These are phyloP conservation scores for Macrocentrus cingulum DNA, from an alignment of 1,140 invertebrate species.

Conservation along the genomic window DNA sequence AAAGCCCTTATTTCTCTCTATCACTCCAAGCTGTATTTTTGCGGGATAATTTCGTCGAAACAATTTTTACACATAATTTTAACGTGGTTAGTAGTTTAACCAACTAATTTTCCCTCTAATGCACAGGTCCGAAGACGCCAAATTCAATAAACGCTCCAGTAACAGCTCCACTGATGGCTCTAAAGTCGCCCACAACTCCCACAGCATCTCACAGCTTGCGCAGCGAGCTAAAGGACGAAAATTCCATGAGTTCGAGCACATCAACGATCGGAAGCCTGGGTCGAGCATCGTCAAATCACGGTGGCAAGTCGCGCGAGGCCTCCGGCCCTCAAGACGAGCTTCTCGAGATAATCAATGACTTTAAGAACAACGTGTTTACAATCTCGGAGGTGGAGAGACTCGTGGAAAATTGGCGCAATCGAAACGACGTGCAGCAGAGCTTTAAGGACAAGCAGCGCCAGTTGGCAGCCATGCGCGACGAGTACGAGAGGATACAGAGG, in stretches of 20 bases:
- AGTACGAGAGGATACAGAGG: slow-evolving; percentile 80
- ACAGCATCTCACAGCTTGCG: slow-evolving; percentile 10
- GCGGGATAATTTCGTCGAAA: too few relatives aligned
- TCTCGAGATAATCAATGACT: slow-evolving; percentile 84
- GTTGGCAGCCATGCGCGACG: slow-evolving; percentile 73
- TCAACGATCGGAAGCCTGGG: slow-evolving; percentile 29
- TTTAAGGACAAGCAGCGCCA: slow-evolving; percentile 83
- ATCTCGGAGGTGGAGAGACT: slow-evolving; percentile 81
- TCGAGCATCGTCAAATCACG: slow-evolving; percentile 33
- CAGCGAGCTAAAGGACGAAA: slow-evolving; percentile 41
- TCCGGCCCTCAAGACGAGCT: slow-evolving; percentile 71
- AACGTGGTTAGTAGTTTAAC: too few relatives aligned
- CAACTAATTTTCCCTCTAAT: too few relatives aligned
- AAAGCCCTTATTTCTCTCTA: too few relatives aligned
- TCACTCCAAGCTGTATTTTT: too few relatives aligned
- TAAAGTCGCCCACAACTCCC: slow-evolving; percentile 17
- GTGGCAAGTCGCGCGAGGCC: slow-evolving; percentile 39
- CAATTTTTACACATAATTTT: too few relatives aligned
- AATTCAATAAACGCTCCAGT: slow-evolving; percentile 6
- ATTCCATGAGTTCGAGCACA: slow-evolving; percentile 21
- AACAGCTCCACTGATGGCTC: slow-evolving; percentile 22
- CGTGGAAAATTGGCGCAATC: slow-evolving; percentile 80
- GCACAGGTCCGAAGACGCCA: slow-evolving; percentile 24
- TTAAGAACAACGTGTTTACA: slow-evolving; percentile 85
- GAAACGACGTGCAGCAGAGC: slow-evolving; percentile 83